Evolutionary conservation across 30 jellyfish, hydroid and myxozoan genomes (phyloP), one percentile per base, ranked within the genome.

Genomic region (Hydractinia echinata): DNA sequence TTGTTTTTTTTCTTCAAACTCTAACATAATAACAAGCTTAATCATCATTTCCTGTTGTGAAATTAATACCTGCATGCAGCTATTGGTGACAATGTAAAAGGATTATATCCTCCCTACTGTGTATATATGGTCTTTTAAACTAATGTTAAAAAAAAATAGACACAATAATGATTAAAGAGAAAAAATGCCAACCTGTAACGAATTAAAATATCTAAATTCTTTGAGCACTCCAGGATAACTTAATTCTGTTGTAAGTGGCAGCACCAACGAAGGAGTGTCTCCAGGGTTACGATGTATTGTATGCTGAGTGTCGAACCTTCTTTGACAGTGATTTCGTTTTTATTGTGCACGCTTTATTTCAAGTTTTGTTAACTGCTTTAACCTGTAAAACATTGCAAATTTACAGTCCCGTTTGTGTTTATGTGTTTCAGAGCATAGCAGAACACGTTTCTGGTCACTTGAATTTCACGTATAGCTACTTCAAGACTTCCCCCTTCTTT

Each of bases 171-270:
- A 30, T 0, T 30, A 30, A 30, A 30, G 2, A 30, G 44, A 30
- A 30, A 30, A 30, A 30, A 30, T 30, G 44, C 74, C 6, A n/a
- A 64, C 74, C 74, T 64, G 74, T 64, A 64, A 64, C 74, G 74
- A 64, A 13, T 64, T 64, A 64, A 64, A 64, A 64, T 1, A 64
- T n/a, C 51, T n/a, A 1, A n/a, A 4, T n/a, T 64, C 74, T 0
- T 64, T 51, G 1, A 44, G 19, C 19, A n/a, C 74, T 64, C 51
- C 39, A 64, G 74, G 39, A 6, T 64, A 51, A n/a, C 2, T 30
- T 30, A 30, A 30, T 30, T 30, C 44, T 30, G 44, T 30, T 64
- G 19, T 6, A 64, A 64, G 9, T 7, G 74, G 74, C 39, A n/a
- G 74, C 10, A 64, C 39, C 3, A 64, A 64, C 51, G 74, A 64